A percentile compares a stretch with the other conserved stretches of the same genome.
phyloP scores from a whole-genome alignment of 2,113 vertebrate species.

The Bos javanicus region DNA sequence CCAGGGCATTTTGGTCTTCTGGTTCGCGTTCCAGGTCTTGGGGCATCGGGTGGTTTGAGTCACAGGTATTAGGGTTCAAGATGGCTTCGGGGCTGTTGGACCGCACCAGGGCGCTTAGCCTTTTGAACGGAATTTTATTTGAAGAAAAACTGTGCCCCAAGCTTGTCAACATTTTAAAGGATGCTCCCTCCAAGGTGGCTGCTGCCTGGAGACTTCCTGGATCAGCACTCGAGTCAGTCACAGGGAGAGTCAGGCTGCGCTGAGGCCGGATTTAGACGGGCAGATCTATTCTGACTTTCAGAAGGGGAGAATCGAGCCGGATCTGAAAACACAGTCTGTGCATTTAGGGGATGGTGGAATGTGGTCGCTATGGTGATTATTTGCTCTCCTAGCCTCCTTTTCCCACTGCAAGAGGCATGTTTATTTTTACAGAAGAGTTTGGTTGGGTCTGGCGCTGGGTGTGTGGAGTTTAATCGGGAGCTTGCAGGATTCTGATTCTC shows the following conservation, averaged over 20 bases:
- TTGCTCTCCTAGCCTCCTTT: not conserved
- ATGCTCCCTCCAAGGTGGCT: not conserved
- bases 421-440: not conserved
- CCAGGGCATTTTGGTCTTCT: not conserved
- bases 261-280: not conserved
- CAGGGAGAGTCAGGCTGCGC: not conserved
- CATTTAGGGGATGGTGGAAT: not conserved
- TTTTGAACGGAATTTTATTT: not conserved
- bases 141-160: not conserved
- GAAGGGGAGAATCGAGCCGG: not conserved
- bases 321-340: not conserved
- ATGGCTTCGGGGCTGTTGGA: not conserved
- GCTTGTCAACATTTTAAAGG: not conserved
- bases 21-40: not conserved
- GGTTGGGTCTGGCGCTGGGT: not conserved
- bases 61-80: not conserved
- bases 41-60: not conserved
- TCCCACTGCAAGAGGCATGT: not conserved
- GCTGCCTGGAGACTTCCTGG: not conserved
- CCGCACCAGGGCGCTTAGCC: not conserved
- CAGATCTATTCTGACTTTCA: not conserved
- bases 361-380: not conserved
- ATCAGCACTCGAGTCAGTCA: not conserved
- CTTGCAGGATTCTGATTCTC: not conserved
- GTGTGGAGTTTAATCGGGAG: not conserved